These are phyloP conservation scores for Leptinotarsa undecemlineata DNA, from an alignment of 1,140 invertebrate species.

Conservation along the genomic window DNA sequence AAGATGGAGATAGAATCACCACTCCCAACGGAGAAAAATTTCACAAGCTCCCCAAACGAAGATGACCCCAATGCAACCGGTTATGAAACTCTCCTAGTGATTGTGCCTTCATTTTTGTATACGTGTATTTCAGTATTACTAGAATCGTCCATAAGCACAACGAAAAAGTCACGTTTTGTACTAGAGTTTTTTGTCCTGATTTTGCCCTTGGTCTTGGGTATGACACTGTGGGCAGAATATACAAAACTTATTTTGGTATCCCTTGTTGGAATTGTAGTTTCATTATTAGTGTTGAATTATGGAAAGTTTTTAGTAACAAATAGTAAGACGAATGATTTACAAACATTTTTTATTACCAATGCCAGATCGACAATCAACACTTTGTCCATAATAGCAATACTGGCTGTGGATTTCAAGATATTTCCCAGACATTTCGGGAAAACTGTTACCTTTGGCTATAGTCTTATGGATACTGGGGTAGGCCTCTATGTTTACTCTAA, in stretches of 20 bases:
- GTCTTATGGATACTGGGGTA: constrained; percentile 94
- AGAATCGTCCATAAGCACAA: constrained; percentile 25
- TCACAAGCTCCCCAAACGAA: background rate
- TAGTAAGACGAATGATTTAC: constrained; percentile 45
- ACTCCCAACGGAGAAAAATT: background rate
- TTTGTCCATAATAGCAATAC: constrained; percentile 79
- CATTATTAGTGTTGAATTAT: background rate
- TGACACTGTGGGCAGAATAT: constrained; percentile 43
- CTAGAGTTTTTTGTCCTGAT: constrained; percentile 41
- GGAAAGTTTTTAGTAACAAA: constrained; percentile 11
- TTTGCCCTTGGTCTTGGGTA: constrained; percentile 39
- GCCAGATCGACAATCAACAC: constrained; percentile 73
- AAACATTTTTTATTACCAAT: constrained; percentile 66
- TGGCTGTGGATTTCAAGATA: constrained; percentile 89
- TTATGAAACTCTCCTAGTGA: constrained; percentile 56
- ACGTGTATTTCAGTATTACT: constrained; percentile 36
- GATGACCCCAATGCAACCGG: constrained; percentile 41
- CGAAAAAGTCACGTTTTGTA: constrained; percentile 30
- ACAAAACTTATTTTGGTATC: constrained; percentile 13
- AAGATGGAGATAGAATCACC: constrained; percentile 2
- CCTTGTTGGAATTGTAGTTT: background rate
- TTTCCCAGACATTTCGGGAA: constrained; percentile 87
- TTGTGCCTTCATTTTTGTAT: constrained; percentile 57
- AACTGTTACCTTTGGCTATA: constrained; percentile 83
- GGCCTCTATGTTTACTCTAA: constrained; percentile 87